Percentiles rank a stretch among this genome's conserved stretches.
Conservation (phyloP, 2,797 vertebrate genomes). For the Argyrosomus regius region DNA sequence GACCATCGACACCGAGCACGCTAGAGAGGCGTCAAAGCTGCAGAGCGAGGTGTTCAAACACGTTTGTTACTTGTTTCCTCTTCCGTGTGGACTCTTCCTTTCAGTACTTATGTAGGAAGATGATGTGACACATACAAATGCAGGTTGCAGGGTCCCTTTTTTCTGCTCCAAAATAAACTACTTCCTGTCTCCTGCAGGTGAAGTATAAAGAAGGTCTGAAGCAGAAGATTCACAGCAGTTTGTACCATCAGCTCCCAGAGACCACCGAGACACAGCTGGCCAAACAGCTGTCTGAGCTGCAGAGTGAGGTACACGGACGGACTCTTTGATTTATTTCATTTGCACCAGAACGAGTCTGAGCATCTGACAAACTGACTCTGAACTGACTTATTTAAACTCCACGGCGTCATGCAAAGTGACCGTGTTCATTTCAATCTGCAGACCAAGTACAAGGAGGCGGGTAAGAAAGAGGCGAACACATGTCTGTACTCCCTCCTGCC, state of each 20-base stretch:
- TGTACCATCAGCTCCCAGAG: slow-evolving; percentile 77
- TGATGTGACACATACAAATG: no score
- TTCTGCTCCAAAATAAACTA: no score
- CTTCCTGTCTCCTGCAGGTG: slow-evolving; percentile 74
- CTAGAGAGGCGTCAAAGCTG: slow-evolving; percentile 60
- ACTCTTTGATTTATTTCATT: not conserved
- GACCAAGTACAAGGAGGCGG: slow-evolving; percentile 90
- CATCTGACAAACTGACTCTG: not conserved
- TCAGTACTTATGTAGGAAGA: not conserved
- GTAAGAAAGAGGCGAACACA: slow-evolving; percentile 81
- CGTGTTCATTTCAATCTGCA: slow-evolving; percentile 54
- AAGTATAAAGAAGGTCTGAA: slow-evolving; percentile 90
- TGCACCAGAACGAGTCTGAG: no score
- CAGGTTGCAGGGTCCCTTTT: no score
- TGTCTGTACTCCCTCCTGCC: slow-evolving; percentile 90
- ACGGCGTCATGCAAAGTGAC: not conserved
- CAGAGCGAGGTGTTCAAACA: slow-evolving; percentile 74
- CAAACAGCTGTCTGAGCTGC: slow-evolving; percentile 75
- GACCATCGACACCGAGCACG: slow-evolving; percentile 73
- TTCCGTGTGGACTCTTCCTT: not conserved
- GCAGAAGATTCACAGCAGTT: slow-evolving; percentile 67
- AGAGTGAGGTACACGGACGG: slow-evolving; percentile 70
- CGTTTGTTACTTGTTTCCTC: not conserved
- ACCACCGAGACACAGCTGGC: slow-evolving; percentile 78
- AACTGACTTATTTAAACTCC: not conserved